phyloP scores from a whole-genome alignment of 2,113 vertebrate species.

The Acinonyx jubatus region DNA sequence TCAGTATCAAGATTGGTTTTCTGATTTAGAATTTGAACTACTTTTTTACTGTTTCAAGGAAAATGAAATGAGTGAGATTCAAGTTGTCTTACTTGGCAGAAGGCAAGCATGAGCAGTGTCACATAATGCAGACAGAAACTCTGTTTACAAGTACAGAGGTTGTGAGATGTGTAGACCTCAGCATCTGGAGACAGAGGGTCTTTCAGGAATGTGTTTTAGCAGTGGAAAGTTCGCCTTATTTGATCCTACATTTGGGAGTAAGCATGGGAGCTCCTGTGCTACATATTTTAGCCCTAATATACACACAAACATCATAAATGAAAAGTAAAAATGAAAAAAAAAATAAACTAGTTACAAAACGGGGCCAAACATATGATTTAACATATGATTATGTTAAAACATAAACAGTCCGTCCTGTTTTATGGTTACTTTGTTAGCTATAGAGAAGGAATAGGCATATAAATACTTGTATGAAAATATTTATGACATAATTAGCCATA shows the following conservation, averaged over 20 bases:
- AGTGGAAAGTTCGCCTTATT: background rate
- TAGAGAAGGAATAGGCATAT: background rate
- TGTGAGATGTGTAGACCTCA: background rate
- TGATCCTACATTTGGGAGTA: background rate
- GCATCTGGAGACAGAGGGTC: rapidly evolving
- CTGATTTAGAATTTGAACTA: background rate
- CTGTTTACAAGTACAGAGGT: background rate
- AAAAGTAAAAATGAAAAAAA: background rate
- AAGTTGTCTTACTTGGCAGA: background rate
- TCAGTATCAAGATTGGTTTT: background rate
- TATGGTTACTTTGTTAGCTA: background rate
- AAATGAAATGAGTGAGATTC: background rate
- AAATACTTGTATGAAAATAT: background rate
- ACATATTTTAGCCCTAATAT: background rate
- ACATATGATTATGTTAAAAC: too few relatives aligned
- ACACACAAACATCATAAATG: background rate
- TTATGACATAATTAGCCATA: background rate
- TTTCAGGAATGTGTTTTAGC: background rate
- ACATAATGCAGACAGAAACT: background rate
- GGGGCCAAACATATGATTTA: too few relatives aligned
- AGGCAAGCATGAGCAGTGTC: background rate
- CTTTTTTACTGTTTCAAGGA: background rate
- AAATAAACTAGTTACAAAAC: background rate
- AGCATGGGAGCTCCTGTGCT: background rate
- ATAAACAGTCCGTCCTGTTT: background rate